Conservation (phyloP, 2,797 vertebrate genomes). For the Sitta carolinensis region DNA sequence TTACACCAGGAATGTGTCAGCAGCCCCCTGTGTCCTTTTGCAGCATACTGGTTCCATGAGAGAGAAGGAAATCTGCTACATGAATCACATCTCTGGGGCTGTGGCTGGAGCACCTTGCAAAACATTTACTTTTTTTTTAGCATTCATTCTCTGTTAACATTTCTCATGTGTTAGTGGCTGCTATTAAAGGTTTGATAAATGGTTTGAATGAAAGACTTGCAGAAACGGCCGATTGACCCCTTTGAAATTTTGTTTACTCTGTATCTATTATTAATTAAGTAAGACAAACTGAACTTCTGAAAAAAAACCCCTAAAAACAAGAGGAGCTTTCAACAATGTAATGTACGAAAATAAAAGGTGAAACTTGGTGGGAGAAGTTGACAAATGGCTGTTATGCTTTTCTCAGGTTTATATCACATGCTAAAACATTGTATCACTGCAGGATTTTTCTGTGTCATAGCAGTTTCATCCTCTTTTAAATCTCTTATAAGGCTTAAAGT, state of each 20-base stretch:
- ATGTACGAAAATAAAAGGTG: background rate
- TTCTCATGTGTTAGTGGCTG: background rate
- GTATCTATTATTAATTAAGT: background rate
- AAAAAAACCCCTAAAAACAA: background rate
- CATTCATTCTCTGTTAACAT: background rate
- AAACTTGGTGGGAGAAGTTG: background rate
- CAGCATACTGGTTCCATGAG: background rate
- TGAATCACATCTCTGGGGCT: background rate
- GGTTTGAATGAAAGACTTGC: background rate
- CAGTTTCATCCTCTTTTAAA: background rate
- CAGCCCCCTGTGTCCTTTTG: background rate
- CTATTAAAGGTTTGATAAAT: constrained; percentile 3
- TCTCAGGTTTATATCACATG: background rate
- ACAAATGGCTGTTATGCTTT: background rate
- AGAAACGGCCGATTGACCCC: background rate
- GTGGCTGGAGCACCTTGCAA: constrained; percentile 6
- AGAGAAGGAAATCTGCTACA: constrained; percentile 14
- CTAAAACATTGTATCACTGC: background rate
- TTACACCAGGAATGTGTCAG: background rate
- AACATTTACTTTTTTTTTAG: background rate
- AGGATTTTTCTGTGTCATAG: background rate
- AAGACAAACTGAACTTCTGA: background rate
- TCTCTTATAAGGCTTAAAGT: background rate
- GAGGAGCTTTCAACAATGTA: background rate
- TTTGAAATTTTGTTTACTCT: background rate